Evolutionary conservation across 2,113 vertebrate species (phyloP).

Genomic region (Speoplatyrhinus poulsoni): DNA sequence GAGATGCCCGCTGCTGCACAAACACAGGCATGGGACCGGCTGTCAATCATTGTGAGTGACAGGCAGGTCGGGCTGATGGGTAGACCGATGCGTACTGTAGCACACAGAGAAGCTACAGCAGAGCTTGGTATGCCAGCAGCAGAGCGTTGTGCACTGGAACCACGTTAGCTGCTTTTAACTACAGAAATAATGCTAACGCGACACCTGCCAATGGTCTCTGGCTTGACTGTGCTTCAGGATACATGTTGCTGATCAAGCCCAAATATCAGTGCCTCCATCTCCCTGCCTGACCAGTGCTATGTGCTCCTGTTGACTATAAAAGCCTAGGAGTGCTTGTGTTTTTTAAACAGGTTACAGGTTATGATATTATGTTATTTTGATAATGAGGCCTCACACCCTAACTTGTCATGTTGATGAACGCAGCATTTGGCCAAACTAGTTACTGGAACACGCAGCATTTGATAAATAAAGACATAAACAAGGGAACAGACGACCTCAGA

Average conservation of each 20-base stretch:
- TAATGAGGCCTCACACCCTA: too few relatives aligned
- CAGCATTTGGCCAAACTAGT: too few relatives aligned
- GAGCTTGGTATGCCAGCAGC: background rate
- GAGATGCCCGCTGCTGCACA: constrained; percentile 54
- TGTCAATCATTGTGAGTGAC: constrained; percentile 70
- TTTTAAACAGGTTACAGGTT: background rate
- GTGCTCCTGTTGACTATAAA: background rate
- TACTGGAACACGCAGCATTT: too few relatives aligned
- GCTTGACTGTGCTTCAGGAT: too few relatives aligned
- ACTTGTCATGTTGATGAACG: too few relatives aligned
- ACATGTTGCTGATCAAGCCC: too few relatives aligned
- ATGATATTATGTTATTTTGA: background rate
- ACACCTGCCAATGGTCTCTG: too few relatives aligned
- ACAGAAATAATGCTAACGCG: background rate
- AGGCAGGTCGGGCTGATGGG: constrained; percentile 37
- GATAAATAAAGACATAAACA: too few relatives aligned
- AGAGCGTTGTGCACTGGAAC: background rate
- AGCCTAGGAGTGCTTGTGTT: too few relatives aligned
- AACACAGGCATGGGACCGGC: constrained; percentile 57
- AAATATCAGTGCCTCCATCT: background rate
- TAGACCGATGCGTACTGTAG: constrained; percentile 2
- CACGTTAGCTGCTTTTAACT: background rate
- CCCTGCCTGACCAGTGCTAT: background rate
- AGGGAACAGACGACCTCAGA: too few relatives aligned
- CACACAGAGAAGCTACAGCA: constrained; percentile 22